Conservation (phyloP, 2,113 vertebrate species). For the Acinonyx jubatus region DNA sequence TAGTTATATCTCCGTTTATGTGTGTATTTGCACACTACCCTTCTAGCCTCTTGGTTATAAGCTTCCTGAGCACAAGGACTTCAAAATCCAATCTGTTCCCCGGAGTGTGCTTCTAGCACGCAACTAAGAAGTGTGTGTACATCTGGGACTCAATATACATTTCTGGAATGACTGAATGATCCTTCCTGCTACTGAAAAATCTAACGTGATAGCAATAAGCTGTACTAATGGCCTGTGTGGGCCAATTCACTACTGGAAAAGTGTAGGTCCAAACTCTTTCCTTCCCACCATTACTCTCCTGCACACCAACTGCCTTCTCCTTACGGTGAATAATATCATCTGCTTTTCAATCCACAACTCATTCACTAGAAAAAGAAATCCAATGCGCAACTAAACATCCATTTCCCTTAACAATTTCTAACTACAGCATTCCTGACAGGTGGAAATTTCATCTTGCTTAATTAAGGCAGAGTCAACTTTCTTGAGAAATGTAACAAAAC, state of each 20-base stretch:
- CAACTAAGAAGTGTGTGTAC: not conserved
- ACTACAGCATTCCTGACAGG: not conserved
- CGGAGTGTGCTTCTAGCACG: not conserved
- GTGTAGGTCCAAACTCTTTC: not conserved
- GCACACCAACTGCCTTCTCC: not conserved
- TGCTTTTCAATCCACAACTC: not conserved
- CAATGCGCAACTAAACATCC: not conserved
- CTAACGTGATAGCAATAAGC: not conserved
- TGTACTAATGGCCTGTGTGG: not conserved
- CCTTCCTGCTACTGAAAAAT: not conserved
- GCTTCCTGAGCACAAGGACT: not conserved
- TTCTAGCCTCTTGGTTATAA: not conserved
- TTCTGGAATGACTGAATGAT: not conserved
- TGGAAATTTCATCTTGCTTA: not conserved
- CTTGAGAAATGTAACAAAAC: not conserved
- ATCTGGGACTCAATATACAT: not conserved
- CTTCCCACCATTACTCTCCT: not conserved
- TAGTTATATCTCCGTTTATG: not conserved
- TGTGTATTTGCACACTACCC: not conserved
- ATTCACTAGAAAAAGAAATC: not conserved
- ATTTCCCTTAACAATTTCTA: not conserved
- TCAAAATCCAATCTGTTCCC: not conserved
- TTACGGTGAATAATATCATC: not conserved
- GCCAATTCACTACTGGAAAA: not conserved
- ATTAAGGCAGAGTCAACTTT: not conserved